Percentiles rank a stretch among this genome's conserved stretches.
Evolutionary conservation across 2,113 vertebrate genomes (phyloP).

Genomic region (Sander vitreus): DNA sequence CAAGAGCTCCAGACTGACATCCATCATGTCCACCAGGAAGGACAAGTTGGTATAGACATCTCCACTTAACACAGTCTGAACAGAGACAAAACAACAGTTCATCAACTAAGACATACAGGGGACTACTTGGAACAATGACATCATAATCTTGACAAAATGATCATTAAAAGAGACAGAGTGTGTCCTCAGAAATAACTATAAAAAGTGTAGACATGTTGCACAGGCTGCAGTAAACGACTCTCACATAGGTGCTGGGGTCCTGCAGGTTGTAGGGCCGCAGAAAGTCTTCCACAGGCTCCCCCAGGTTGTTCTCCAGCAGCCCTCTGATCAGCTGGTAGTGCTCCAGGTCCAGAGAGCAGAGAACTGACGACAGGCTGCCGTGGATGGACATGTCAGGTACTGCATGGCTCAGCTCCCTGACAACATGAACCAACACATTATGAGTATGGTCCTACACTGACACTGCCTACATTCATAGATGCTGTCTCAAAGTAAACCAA

Average conservation of each 20-base stretch:
- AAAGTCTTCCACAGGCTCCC: constrained; percentile 95
- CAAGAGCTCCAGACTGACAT: constrained; percentile 95
- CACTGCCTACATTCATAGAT: not conserved
- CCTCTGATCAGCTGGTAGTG: constrained; percentile 95
- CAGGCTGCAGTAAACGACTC: not conserved
- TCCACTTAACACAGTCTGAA: constrained; percentile 95
- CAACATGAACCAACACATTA: not conserved
- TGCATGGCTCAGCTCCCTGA: constrained; percentile 92
- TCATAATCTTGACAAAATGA: not conserved
- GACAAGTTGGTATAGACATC: constrained; percentile 93
- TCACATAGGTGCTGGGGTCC: constrained; percentile 94
- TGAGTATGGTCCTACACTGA: not conserved
- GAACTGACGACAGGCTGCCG: constrained; percentile 93
- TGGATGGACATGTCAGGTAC: constrained; percentile 95
- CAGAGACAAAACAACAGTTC: not conserved
- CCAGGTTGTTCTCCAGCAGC: constrained; percentile 94
- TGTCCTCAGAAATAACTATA: not conserved
- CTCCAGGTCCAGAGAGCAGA: constrained; percentile 92
- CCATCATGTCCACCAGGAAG: constrained; percentile 95
- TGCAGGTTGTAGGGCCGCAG: constrained; percentile 95
- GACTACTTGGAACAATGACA: not conserved
- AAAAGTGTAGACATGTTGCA: not conserved
- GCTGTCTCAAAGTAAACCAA: not conserved
- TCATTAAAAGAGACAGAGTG: not conserved
- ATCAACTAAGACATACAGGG: not conserved